Evolutionary conservation across 2,113 vertebrate genomes (phyloP), one percentile per base, ranked within the genome.

Genomic region (Morone chrysops): DNA sequence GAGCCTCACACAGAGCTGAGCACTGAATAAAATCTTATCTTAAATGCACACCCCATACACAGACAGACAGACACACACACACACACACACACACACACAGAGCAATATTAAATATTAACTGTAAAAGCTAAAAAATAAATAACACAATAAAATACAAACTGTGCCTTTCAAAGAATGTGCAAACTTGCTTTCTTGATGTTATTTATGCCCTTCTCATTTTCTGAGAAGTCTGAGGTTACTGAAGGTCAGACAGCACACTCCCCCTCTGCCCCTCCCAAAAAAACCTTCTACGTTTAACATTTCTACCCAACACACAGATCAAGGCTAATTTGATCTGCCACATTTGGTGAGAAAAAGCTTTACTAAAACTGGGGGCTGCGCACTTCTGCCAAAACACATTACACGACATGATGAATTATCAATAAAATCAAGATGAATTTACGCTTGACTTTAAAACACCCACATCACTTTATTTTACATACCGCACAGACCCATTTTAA

Each of bases 401-500:
- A 90, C 70, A 62, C 48, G 14, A 77, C 86, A 69, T 86, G 80
- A 92, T 31, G 73, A 84, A 90, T 91, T 84, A 89, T 91, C 87
- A 88, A 91, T 91, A 91, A 89, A 89, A 92, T 89, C 80, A 65
- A 86, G 82, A 83, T 41, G 66, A 85, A 90, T 90, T 85, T 86
- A 87, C 25, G 48, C 75, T 80, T 0, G 13, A 85, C 87, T 83
- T 87, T 75, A 85, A 84, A 90, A 91, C 40, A 63, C 59, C 25
- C n/a, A n/a, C n/a, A 71, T 84, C 75, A 80, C 78, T 90, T 85
- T 72, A 63, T 87, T 89, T 79, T 69, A 86, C 83, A 91, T 79
- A 82, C 62, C 59, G 2, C 69, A 11, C 80, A 70, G 87, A 70
- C 48, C 78, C 61, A 63, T 84, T 93, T 94, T 82, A 91, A 92